A percentile compares a stretch with the other conserved stretches of the same genome.
Conservation (phyloP, 2,888 invertebrate genomes). For the Polydrusus pterygomalis region DNA sequence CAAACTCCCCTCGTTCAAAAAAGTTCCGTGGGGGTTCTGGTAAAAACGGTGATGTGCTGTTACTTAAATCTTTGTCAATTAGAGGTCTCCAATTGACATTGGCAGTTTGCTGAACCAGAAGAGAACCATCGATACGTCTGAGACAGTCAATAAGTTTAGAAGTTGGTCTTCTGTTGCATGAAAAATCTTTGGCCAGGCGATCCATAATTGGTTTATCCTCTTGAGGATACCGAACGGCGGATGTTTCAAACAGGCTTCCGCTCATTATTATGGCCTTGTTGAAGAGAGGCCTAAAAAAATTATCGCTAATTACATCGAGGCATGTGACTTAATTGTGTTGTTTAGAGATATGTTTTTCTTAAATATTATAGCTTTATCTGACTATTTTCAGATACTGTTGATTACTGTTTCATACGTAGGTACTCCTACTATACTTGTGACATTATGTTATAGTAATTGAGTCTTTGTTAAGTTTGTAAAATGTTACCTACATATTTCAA, state of each 20-base stretch:
- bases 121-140: conserved; percentile 76
- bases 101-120: conserved; percentile 76
- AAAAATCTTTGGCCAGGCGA: conserved; percentile 79
- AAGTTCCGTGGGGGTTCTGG: conserved; percentile 79
- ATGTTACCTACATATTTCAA: too few relatives aligned
- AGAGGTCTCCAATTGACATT: conserved; percentile 83
- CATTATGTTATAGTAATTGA: too few relatives aligned
- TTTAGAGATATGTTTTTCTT: too few relatives aligned
- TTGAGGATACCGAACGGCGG: conserved; percentile 78
- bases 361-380: too few relatives aligned
- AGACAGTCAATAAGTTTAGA: conserved; percentile 81
- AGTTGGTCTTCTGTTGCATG: conserved; percentile 81
- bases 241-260: conserved; percentile 75
- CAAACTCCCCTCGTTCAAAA: conserved; percentile 78
- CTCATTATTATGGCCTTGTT: conserved; percentile 88
- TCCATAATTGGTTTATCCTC: conserved; percentile 79
- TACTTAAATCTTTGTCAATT: conserved; percentile 82
- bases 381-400: too few relatives aligned
- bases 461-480: too few relatives aligned
- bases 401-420: too few relatives aligned
- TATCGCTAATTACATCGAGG: not conserved
- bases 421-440: too few relatives aligned
- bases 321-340: too few relatives aligned
- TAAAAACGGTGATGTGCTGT: conserved; percentile 79
- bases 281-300: conserved; percentile 77